phyloP scores from a whole-genome alignment of 2,888 invertebrate species.

The Andrena praecox region DNA sequence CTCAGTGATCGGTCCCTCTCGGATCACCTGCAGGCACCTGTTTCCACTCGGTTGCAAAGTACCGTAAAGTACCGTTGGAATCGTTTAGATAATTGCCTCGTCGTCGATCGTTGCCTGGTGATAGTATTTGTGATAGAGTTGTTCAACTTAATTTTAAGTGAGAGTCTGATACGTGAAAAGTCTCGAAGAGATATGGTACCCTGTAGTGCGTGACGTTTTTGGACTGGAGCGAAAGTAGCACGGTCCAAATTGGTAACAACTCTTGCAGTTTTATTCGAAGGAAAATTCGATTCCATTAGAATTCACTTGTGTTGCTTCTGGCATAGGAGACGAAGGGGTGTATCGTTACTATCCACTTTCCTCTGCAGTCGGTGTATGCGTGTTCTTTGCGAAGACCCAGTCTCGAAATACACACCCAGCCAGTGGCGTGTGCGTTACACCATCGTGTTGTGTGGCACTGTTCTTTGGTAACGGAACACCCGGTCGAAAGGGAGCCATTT shows the following conservation, averaged over 20 bases:
- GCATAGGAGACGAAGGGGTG: background rate
- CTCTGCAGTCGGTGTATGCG: constrained; percentile 24
- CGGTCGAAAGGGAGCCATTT: constrained; percentile 61
- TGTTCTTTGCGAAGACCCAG: constrained; percentile 55
- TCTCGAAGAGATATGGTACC: no score
- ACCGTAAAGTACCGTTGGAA: constrained; percentile 4
- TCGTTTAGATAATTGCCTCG: background rate
- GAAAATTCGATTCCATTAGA: no score
- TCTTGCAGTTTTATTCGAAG: no score
- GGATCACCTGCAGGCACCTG: constrained; percentile 35
- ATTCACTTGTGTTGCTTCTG: constrained; percentile 19
- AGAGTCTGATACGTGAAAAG: no score
- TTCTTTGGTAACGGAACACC: constrained; percentile 65
- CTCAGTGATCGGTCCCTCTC: constrained; percentile 6
- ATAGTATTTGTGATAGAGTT: no score
- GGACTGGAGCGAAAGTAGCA: no score
- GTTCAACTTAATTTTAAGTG: no score
- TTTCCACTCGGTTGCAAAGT: background rate
- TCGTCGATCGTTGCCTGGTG: no score
- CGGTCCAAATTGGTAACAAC: no score
- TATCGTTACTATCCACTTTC: constrained; percentile 43
- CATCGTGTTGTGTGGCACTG: constrained; percentile 54
- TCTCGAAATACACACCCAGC: constrained; percentile 62
- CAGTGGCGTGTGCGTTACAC: constrained; percentile 51
- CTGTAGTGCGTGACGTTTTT: no score